Conservation (phyloP, 1,140 invertebrate species). For the Paraescarpia echinospica region DNA sequence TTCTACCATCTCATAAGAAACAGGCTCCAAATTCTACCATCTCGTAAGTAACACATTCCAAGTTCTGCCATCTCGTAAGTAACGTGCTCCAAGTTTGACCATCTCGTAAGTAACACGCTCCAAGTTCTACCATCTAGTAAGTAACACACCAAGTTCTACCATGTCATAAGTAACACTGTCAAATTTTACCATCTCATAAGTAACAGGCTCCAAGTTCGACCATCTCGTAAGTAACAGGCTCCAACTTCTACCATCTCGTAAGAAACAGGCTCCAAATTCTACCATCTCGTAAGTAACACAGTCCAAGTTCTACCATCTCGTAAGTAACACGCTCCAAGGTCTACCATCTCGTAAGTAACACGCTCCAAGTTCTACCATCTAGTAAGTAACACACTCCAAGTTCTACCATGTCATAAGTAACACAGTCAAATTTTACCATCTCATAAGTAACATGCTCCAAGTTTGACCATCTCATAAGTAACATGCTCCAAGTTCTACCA, state of each 20-base stretch:
- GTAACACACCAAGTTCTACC: slow-evolving; percentile 46
- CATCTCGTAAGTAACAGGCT: slow-evolving; percentile 55
- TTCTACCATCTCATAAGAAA: slow-evolving; percentile 58
- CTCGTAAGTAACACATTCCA: slow-evolving; percentile 46
- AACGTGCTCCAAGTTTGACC: no score
- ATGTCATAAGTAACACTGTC: slow-evolving; percentile 52
- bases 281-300: slow-evolving; percentile 56
- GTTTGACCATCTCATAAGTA: no score
- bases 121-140: slow-evolving; percentile 59
- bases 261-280: slow-evolving; percentile 40
- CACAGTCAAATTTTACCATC: no score
- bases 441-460: no score
- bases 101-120: slow-evolving; percentile 25
- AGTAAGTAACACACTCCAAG: slow-evolving; percentile 42
- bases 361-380: slow-evolving; percentile 59
- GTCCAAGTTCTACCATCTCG: no score
- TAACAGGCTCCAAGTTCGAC: no score
- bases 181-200: no score
- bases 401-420: slow-evolving; percentile 58
- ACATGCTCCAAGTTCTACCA: slow-evolving; percentile 58
- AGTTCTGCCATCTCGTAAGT: no score
- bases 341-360: no score
- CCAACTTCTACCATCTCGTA: slow-evolving; percentile 59
- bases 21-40: slow-evolving; percentile 47
- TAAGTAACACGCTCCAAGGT: no score